Conservation (phyloP, 2,113 vertebrate species). For the Bos taurus region DNA sequence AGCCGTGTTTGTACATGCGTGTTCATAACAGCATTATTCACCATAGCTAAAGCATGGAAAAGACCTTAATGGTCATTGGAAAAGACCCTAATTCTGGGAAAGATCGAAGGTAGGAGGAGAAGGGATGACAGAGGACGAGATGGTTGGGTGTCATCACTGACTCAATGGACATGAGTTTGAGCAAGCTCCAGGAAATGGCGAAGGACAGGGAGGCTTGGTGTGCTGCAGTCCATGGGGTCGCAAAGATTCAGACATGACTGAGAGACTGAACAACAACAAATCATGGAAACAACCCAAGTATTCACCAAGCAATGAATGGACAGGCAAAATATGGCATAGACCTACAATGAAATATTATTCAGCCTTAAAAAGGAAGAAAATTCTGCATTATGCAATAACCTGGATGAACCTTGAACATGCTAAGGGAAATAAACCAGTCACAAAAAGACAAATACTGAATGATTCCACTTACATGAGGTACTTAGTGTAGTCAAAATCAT, state of each 20-base stretch:
- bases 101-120: not conserved
- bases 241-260: not conserved
- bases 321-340: not conserved
- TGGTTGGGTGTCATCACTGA: not conserved
- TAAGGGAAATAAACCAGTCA: not conserved
- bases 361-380: not conserved
- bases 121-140: not conserved
- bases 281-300: not conserved
- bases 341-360: not conserved
- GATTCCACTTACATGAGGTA: not conserved
- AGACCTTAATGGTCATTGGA: not conserved
- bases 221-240: not conserved
- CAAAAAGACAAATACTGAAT: not conserved
- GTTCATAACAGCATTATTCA: not conserved
- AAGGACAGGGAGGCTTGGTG: not conserved
- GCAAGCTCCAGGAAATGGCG: not conserved
- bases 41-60: not conserved
- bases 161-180: not conserved
- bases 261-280: not conserved
- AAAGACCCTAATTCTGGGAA: not conserved
- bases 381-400: not conserved
- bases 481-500: not conserved
- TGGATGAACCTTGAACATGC: not conserved
- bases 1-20: not conserved
- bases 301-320: not conserved